Evolutionary conservation across 2,888 invertebrate genomes (phyloP).

Genomic region (Minunthozetes semirufus): DNA sequence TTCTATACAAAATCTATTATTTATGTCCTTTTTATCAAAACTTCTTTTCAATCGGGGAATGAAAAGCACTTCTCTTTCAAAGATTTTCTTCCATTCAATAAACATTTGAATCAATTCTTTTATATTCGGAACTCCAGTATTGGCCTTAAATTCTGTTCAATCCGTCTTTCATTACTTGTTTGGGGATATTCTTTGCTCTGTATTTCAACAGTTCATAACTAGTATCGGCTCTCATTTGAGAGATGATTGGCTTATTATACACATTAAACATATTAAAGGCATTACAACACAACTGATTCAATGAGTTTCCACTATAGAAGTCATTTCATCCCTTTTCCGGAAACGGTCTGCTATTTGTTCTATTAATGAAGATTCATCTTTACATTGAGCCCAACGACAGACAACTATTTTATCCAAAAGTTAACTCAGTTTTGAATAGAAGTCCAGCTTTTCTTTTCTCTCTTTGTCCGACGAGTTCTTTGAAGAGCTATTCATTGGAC

Average conservation of each 20-base stretch:
- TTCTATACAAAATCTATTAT: neutral
- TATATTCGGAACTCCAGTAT: neutral
- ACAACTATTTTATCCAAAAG: neutral
- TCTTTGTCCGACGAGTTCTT: slow-evolving; percentile 24
- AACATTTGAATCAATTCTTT: neutral
- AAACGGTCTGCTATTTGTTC: neutral
- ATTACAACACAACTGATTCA: neutral
- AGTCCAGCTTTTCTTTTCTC: neutral
- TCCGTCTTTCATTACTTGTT: neutral
- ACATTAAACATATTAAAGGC: neutral
- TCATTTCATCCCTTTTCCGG: slow-evolving; percentile 13
- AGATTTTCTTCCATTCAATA: neutral
- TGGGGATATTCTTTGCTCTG: neutral
- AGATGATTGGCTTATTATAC: slow-evolving; percentile 3
- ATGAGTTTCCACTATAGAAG: neutral
- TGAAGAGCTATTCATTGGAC: slow-evolving; percentile 19
- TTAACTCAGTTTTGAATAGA: slow-evolving; percentile 8
- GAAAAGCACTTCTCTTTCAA: neutral
- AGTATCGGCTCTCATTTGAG: neutral
- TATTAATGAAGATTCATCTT: slow-evolving; percentile 23
- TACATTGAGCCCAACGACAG: neutral
- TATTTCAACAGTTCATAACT: neutral
- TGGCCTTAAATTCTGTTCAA: neutral
- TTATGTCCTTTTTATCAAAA: neutral
- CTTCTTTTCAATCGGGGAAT: neutral